Percentiles rank a stretch among this genome's conserved stretches.
Evolutionary conservation across 2,888 invertebrate species (phyloP).

Genomic region (Hirudinaria manillensis): DNA sequence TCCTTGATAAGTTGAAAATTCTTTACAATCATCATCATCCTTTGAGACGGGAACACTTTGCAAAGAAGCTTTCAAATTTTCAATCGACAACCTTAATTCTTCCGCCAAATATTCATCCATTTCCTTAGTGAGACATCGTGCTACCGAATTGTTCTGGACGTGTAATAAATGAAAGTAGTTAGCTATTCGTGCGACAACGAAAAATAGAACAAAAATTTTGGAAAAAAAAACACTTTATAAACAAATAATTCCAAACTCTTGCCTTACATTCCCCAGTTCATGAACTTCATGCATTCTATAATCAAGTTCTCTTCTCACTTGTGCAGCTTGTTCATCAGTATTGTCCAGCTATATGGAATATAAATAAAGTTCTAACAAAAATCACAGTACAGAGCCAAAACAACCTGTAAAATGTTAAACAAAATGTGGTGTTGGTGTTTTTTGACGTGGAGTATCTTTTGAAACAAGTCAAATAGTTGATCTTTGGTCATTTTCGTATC

Average conservation of each 20-base stretch:
- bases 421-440: constrained; percentile 20
- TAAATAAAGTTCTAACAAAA: not conserved
- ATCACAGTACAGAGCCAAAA: not conserved
- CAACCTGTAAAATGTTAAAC: constrained; percentile 20
- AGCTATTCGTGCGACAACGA: not conserved
- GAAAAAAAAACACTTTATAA: no score
- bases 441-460: constrained; percentile 19
- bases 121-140: constrained; percentile 23
- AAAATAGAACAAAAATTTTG: no score
- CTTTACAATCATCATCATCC: constrained; percentile 18
- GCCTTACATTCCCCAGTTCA: constrained; percentile 9
- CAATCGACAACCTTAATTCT: constrained; percentile 22
- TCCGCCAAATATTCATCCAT: constrained; percentile 20
- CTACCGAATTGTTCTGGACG: not conserved
- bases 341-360: constrained; percentile 22
- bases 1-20: not conserved
- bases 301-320: constrained; percentile 30
- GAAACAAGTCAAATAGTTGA: constrained; percentile 29
- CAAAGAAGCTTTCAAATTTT: constrained; percentile 12
- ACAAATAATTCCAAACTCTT: not conserved
- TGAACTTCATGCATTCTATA: constrained; percentile 20
- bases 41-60: constrained; percentile 26
- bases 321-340: constrained; percentile 27
- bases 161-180: not conserved
- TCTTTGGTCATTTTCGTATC: constrained; percentile 16